Evolutionary conservation across 2,888 invertebrate genomes (phyloP).

Genomic region (Dyspetes luteomarginatus): DNA sequence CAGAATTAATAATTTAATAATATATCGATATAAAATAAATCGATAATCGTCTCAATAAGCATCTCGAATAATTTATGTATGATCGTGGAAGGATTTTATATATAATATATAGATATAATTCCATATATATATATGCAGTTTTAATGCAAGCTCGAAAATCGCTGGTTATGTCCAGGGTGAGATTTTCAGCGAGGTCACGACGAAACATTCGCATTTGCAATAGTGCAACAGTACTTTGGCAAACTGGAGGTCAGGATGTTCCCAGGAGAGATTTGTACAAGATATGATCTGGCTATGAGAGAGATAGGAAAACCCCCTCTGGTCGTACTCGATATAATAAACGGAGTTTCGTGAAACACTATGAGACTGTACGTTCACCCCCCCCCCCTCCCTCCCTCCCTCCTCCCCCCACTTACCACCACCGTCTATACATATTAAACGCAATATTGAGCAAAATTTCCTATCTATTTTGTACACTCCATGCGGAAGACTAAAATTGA

Average conservation of each 20-base stretch:
- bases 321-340: slow-evolving; percentile 10
- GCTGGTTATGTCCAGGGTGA: slow-evolving; percentile 17
- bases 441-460: too few species aligned
- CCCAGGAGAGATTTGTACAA: slow-evolving; percentile 36
- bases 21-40: slow-evolving; percentile 12
- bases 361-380: slow-evolving; percentile 1
- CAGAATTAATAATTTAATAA: slow-evolving; percentile 30
- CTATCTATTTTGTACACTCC: too few species aligned
- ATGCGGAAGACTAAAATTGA: too few species aligned
- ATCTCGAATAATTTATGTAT: slow-evolving; percentile 22
- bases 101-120: neutral
- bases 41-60: slow-evolving; percentile 26
- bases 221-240: slow-evolving; percentile 41
- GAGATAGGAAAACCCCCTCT: slow-evolving; percentile 26
- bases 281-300: neutral
- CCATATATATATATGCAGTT: neutral
- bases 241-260: slow-evolving; percentile 48
- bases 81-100: slow-evolving; percentile 4
- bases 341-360: slow-evolving; percentile 4
- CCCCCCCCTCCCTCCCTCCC: too few species aligned
- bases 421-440: too few species aligned
- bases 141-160: slow-evolving; percentile 6
- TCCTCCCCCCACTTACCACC: too few species aligned
- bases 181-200: slow-evolving; percentile 47
- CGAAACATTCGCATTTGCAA: slow-evolving; percentile 33